A percentile compares a stretch with the other conserved stretches of the same genome.
Conservation (phyloP, 2,888 invertebrate genomes). For the Pristionchus mayeri region DNA sequence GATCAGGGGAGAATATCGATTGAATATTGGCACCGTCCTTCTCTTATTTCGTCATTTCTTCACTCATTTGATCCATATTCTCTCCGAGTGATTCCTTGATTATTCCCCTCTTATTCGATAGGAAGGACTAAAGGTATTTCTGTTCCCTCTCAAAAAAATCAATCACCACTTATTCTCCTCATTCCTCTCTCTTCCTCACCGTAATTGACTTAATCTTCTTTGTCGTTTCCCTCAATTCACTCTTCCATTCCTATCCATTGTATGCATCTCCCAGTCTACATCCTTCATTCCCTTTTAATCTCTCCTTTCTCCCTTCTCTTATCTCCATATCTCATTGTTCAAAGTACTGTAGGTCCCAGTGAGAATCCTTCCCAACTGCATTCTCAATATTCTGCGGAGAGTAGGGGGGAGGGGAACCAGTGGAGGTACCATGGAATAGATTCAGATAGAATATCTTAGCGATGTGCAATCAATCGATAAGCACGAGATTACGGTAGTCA, state of each 20-base stretch:
- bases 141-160: background rate
- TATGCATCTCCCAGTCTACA: constrained; percentile 33
- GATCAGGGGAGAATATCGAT: too few relatives aligned
- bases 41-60: background rate
- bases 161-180: too few relatives aligned
- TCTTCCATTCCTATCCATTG: constrained; percentile 41
- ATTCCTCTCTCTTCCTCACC: background rate
- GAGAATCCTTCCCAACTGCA: background rate
- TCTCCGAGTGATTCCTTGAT: constrained; percentile 1
- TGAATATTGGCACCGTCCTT: background rate
- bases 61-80: constrained; percentile 4
- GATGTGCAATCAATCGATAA: constrained; percentile 28
- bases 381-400: background rate
- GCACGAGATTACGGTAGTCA: background rate
- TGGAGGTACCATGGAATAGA: constrained; percentile 37
- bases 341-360: constrained; percentile 4
- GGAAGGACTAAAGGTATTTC: background rate
- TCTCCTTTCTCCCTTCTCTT: background rate
- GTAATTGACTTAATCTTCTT: background rate
- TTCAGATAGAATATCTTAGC: constrained; percentile 41
- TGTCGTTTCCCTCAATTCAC: background rate
- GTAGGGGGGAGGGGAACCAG: background rate
- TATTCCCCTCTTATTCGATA: background rate
- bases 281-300: constrained; percentile 27
- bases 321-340: background rate